Evolutionary conservation across 2,113 vertebrate species (phyloP).

Genomic region (Dicrurus megarhynchus): DNA sequence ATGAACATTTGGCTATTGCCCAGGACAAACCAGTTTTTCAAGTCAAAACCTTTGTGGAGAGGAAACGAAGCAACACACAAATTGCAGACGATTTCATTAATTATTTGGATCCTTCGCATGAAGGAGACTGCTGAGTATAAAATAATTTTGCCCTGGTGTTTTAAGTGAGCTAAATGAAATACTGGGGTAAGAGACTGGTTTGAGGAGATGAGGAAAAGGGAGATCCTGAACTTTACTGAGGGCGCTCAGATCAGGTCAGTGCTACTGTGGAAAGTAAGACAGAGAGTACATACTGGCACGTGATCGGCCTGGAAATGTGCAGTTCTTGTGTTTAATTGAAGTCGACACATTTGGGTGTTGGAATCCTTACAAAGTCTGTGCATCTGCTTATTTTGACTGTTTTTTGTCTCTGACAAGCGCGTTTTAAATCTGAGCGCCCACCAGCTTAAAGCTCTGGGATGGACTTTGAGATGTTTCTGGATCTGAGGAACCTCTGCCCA

Average conservation of each 20-base stretch:
- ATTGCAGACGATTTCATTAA: neutral
- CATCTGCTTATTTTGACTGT: slow-evolving; percentile 42
- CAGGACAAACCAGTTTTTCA: slow-evolving; percentile 59
- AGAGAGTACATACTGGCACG: neutral
- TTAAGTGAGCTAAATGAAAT: neutral
- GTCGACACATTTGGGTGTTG: slow-evolving; percentile 5
- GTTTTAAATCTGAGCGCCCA: neutral
- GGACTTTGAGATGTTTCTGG: neutral
- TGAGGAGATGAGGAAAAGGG: neutral
- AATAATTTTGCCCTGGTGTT: neutral
- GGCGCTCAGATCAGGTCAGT: neutral
- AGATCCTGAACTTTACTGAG: neutral
- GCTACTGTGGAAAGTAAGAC: neutral
- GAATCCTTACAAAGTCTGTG: slow-evolving; percentile 21
- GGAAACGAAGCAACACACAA: neutral
- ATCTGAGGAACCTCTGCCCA: neutral
- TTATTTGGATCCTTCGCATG: neutral
- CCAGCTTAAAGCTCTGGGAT: neutral
- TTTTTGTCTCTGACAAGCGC: neutral
- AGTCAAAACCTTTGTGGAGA: slow-evolving; percentile 15
- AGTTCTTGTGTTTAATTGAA: slow-evolving; percentile 22
- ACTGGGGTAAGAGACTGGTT: neutral
- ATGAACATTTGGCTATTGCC: slow-evolving; percentile 21
- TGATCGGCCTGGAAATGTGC: slow-evolving; percentile 28
- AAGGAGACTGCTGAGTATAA: neutral